Percentiles rank a stretch among this genome's conserved stretches.
phyloP scores from a whole-genome alignment of 2,888 invertebrate genomes.

The Hymenopus coronatus region DNA sequence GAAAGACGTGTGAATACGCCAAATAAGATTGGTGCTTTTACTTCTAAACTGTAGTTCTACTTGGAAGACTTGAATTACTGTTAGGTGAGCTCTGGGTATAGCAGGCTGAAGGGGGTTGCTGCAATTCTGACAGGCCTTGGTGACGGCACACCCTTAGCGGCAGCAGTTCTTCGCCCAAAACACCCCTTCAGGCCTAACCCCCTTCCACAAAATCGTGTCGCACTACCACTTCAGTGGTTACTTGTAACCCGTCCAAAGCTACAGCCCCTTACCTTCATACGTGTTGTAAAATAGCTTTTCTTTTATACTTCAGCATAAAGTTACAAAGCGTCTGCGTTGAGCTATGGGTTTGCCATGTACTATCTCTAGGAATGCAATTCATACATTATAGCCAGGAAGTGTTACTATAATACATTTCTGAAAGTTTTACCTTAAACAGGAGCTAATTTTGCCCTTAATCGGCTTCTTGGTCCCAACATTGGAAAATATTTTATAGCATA shows the following conservation, averaged over 20 bases:
- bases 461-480: no score
- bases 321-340: no score
- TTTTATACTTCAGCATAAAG: not conserved
- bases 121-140: conserved; percentile 1
- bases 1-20: no score
- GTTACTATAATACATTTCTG: no score
- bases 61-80: not conserved
- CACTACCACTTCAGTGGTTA: not conserved
- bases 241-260: not conserved
- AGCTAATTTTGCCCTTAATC: no score
- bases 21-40: no score
- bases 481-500: no score
- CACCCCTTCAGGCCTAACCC: not conserved
- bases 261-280: not conserved
- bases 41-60: no score
- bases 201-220: not conserved
- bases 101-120: not conserved
- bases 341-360: no score
- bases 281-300: not conserved
- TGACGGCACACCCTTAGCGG: not conserved
- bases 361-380: no score
- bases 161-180: not conserved
- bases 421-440: no score
- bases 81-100: not conserved
- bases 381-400: no score